Percentiles rank a stretch among this genome's conserved stretches.
Conservation (phyloP, 2,113 vertebrate genomes). For the Ctenomys sociabilis region DNA sequence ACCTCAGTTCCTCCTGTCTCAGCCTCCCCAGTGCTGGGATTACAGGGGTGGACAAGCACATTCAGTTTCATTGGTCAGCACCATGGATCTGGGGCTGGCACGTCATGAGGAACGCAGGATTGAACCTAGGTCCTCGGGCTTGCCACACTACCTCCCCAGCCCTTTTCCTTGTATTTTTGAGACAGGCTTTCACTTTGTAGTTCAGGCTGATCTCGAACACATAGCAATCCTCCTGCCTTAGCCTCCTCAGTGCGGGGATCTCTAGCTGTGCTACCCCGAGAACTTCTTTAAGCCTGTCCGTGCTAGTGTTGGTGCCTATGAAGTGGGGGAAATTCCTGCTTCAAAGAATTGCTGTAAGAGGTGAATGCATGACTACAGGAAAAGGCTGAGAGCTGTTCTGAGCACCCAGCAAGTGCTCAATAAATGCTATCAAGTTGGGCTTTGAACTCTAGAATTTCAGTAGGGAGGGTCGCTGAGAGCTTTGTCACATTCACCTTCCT, state of each 20-base stretch:
- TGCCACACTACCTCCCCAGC: no score
- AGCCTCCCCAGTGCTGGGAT: neutral
- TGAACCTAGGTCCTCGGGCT: no score
- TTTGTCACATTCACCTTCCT: no score
- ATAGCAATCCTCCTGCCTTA: neutral
- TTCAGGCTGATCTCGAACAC: no score
- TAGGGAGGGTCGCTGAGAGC: neutral
- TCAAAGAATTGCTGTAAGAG: neutral
- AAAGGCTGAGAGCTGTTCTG: neutral
- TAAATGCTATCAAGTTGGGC: neutral
- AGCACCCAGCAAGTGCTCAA: neutral
- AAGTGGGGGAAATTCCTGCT: neutral
- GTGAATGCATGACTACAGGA: neutral
- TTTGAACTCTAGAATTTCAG: neutral
- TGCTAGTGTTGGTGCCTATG: neutral
- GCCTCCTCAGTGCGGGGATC: neutral
- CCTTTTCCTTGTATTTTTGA: no score
- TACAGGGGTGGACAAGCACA: neutral
- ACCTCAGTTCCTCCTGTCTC: neutral
- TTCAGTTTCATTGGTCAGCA: no score
- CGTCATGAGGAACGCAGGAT: no score
- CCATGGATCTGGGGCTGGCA: no score
- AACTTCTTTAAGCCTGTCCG: neutral
- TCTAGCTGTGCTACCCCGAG: neutral
- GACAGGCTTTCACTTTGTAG: no score